phyloP scores from a whole-genome alignment of 2,113 vertebrate species.

The Cnemophilus loriae region DNA sequence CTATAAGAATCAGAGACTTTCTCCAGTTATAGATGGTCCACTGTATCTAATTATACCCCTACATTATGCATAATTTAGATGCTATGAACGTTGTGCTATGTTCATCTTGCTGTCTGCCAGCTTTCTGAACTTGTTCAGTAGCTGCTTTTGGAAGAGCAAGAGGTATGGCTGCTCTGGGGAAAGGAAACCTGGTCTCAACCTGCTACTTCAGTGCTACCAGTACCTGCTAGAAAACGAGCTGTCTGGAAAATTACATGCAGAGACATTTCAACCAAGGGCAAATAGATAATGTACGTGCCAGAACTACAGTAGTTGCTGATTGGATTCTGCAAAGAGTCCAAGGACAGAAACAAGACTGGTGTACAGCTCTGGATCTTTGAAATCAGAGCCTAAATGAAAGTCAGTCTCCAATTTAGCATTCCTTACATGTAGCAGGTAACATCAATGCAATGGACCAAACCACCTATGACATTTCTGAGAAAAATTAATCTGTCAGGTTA shows the following conservation, averaged over 20 bases:
- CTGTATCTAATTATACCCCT: conserved; percentile 27
- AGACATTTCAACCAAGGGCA: neutral
- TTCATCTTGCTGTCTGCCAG: neutral
- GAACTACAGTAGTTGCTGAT: neutral
- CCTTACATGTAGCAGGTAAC: neutral
- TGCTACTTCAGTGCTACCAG: neutral
- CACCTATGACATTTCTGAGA: neutral
- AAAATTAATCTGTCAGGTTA: neutral
- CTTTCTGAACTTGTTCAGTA: neutral
- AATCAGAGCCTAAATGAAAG: neutral
- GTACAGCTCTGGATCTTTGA: neutral
- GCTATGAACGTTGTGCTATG: neutral
- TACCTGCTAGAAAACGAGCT: neutral
- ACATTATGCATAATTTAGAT: conserved; percentile 34
- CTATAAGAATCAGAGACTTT: neutral
- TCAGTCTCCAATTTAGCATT: neutral
- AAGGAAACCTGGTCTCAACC: neutral
- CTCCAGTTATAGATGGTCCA: neutral
- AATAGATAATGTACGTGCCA: neutral
- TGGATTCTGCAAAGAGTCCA: neutral
- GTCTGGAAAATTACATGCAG: neutral
- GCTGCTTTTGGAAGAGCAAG: neutral
- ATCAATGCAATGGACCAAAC: neutral
- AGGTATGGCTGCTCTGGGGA: neutral
- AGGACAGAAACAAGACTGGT: neutral